Evolutionary conservation across 2,113 vertebrate genomes (phyloP), one percentile per base, ranked within the genome.

Genomic region (Zingel zingel): DNA sequence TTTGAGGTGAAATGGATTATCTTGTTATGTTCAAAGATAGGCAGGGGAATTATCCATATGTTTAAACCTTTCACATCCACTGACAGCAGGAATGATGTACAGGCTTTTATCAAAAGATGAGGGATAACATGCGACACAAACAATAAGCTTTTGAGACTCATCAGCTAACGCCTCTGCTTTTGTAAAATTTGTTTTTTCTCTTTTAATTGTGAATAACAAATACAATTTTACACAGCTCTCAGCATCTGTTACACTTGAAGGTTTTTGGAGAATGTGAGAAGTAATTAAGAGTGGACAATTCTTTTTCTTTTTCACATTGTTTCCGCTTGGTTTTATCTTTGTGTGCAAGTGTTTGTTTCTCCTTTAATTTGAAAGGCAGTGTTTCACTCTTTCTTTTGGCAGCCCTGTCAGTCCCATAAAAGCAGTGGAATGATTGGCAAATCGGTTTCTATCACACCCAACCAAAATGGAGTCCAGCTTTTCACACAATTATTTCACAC

Each of bases 401-500:
- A 86, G 67, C 27, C 14, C 48, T 73, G 64, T 89, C 88, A 77
- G 51, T 70, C 54, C 72, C 65, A 67, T 86, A 72, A 89, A 92
- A 87, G 78, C 74, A 64, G 14, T 50, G 68, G 81, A 86, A 87
- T 90, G 79, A 88, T 76, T 84, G 75, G 79, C 74, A 88, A 92
- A 90, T 83, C 67, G 9, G 84, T 64, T 73, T 51, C 80, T 10
- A 69, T 92, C 79, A 87, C 84, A 77, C 83, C 83, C 85, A 74
- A 68, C 78, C 84, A 87, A 82, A 74, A 84, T 85, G 54, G 65
- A 83, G 43, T 83, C 65, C 65, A 77, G 82, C 85, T 79, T 84
- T 89, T 91, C 85, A 88, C 84, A 74, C 79, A 85, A 58, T 78
- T 36, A 76, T 88, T 92, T 92, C 89, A 87, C 89, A 92, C 62